Evolutionary conservation across 2,797 vertebrate genomes (phyloP).

Genomic region (Cynodonichthys magdalenae): DNA sequence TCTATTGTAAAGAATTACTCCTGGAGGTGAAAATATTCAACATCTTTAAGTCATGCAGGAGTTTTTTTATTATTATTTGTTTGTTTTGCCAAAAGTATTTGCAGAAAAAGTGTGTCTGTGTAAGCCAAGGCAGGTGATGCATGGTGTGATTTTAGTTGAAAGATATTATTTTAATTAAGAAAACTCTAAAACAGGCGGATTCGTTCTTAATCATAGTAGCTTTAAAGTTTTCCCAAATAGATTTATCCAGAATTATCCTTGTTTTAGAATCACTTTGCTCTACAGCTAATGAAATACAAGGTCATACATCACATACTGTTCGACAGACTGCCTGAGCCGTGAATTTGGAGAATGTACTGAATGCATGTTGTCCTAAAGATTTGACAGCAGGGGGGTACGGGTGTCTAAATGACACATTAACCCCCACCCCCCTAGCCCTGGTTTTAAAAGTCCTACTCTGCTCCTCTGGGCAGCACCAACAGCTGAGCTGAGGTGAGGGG

Average conservation of each 20-base stretch:
- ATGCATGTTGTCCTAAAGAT: slow-evolving; percentile 54
- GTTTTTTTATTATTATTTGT: too few relatives aligned
- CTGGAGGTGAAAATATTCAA: too few relatives aligned
- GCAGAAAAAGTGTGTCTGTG: too few relatives aligned
- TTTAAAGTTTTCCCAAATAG: not conserved
- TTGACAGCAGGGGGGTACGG: slow-evolving; percentile 34
- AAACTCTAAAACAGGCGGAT: not conserved
- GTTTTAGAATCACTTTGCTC: slow-evolving; percentile 3
- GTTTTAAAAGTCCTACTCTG: slow-evolving; percentile 35
- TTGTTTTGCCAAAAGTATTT: too few relatives aligned
- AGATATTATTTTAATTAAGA: too few relatives aligned
- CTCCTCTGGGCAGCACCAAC: slow-evolving; percentile 55
- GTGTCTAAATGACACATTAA: slow-evolving; percentile 41
- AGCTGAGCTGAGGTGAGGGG: slow-evolving; percentile 67
- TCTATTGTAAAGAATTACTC: not conserved
- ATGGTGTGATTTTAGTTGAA: too few relatives aligned
- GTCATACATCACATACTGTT: slow-evolving; percentile 22
- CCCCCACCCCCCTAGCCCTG: slow-evolving; percentile 9
- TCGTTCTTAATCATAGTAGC: not conserved
- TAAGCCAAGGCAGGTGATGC: too few relatives aligned
- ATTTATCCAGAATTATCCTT: not conserved
- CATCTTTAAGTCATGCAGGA: too few relatives aligned
- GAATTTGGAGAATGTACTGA: slow-evolving; percentile 59
- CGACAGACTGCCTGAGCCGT: slow-evolving; percentile 11
- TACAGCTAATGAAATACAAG: slow-evolving; percentile 14